These are phyloP conservation scores for Sphaeridia pumilis DNA, from an alignment of 2,888 invertebrate species.

Conservation along the genomic window DNA sequence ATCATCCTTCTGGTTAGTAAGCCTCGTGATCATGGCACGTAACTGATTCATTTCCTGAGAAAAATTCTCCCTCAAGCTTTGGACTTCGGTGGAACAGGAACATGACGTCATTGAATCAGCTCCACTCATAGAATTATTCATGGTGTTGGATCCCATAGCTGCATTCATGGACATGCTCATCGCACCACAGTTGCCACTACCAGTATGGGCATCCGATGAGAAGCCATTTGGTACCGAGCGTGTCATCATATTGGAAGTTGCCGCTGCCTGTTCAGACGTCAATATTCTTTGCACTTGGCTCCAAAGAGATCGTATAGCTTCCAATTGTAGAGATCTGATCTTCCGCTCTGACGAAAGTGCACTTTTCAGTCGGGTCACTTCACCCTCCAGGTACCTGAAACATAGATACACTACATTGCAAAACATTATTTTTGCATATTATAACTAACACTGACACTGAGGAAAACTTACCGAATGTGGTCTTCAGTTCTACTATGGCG, in stretches of 20 bases:
- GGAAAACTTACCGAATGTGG: conserved; percentile 24
- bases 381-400: conserved; percentile 60
- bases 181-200: neutral
- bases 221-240: conserved; percentile 32
- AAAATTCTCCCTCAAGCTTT: conserved; percentile 19
- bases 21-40: conserved; percentile 19
- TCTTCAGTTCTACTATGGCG: conserved; percentile 32
- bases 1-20: conserved; percentile 10
- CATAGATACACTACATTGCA: neutral
- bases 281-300: conserved; percentile 39
- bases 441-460: neutral
- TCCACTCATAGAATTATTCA: neutral
- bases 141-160: conserved; percentile 13
- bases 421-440: neutral
- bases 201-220: conserved; percentile 6
- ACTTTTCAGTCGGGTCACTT: conserved; percentile 73
- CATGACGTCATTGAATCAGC: conserved; percentile 1
- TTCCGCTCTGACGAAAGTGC: conserved; percentile 73
- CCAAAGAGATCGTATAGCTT: conserved; percentile 81
- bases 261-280: conserved; percentile 1
- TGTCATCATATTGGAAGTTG: conserved; percentile 19
- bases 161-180: conserved; percentile 25
- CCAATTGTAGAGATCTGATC: conserved; percentile 75
- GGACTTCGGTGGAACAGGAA: conserved; percentile 24
- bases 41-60: conserved; percentile 23